phyloP scores from a whole-genome alignment of 2,888 invertebrate genomes.

The Gryllus longicercus region DNA sequence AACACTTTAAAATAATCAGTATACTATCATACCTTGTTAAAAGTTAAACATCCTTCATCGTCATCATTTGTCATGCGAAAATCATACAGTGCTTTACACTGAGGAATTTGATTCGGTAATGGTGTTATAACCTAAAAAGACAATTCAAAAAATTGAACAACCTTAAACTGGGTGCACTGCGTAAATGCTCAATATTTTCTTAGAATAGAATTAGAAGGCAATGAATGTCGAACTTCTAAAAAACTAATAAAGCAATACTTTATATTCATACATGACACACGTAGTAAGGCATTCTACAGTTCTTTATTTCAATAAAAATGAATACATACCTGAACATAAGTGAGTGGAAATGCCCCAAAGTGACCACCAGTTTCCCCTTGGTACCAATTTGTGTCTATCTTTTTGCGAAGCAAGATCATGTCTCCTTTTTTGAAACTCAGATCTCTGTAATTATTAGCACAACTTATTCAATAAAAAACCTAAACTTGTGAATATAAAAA shows the following conservation, averaged over 20 bases:
- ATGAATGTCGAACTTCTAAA: too few species aligned
- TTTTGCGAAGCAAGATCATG: conserved; percentile 70
- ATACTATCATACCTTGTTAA: conserved; percentile 66
- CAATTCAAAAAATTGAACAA: neutral
- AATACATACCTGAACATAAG: conserved; percentile 69
- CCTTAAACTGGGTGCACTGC: neutral
- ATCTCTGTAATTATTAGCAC: conserved; percentile 57
- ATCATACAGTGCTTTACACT: conserved; percentile 86
- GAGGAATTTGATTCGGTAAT: conserved; percentile 69
- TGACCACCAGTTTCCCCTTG: conserved; percentile 76
- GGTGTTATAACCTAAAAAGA: conserved; percentile 66
- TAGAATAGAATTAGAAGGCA: too few species aligned
- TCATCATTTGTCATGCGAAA: conserved; percentile 86
- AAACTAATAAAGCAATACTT: too few species aligned
- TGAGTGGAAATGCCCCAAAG: conserved; percentile 78
- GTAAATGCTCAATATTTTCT: neutral
- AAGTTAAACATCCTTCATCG: conserved; percentile 87
- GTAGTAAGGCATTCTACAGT: too few species aligned
- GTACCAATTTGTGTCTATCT: conserved; percentile 83
- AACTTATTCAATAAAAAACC: conserved; percentile 35
- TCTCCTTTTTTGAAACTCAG: conserved; percentile 84
- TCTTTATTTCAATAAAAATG: too few species aligned
- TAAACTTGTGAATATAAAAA: neutral
- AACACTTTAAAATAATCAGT: conserved; percentile 18
- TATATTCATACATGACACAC: too few species aligned